Evolutionary conservation across 2,113 vertebrate species (phyloP), one percentile per base, ranked within the genome.

Genomic region (Syrmaticus mikado): DNA sequence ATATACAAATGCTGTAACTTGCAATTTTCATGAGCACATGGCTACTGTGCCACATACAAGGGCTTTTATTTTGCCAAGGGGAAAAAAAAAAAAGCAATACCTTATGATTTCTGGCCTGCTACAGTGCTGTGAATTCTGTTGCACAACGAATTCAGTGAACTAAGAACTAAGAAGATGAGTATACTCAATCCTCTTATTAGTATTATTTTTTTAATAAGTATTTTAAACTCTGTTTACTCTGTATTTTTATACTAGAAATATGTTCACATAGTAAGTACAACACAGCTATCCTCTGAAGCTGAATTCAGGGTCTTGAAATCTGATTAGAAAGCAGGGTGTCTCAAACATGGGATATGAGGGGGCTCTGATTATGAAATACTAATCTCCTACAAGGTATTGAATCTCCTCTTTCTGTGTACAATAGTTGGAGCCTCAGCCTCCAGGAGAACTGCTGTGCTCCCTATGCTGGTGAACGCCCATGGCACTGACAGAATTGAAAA

Each of bases 301-400:
- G 10, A 66, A 92, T 67, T 53, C 53, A 27, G 71, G 13, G 24
- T 10, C n/a, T 14, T 61, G 24, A 13, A 52, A 87, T 45, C 38
- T 82, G 71, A 82, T 45, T 43, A 2, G 3, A 78, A 86, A 77
- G 38, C 14, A 57, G 20, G 12, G 25, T 0, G 0, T 62, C 38
- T 32, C 71, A 38, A 72, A 7, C 8, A 66, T 1, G 6, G 7
- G 0, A 0, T 68, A 75, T 55, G 25, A 40, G 21, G 11, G 40
- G 4, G 3, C 5, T 38, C 50, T 36, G 34, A 36, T 36, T 72
- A 38, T 7, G 13, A 27, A 84, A 77, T n/a, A 45, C 40, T 60
- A 8, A 25, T 15, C 28, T 68, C 50, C 17, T 81, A 2, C 25
- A 36, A 62, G 18, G 32, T 11, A 78, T 43, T 3, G 30, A 13